phyloP scores from a whole-genome alignment of 2,113 vertebrate genomes.

The Cyrtonyx montezumae region DNA sequence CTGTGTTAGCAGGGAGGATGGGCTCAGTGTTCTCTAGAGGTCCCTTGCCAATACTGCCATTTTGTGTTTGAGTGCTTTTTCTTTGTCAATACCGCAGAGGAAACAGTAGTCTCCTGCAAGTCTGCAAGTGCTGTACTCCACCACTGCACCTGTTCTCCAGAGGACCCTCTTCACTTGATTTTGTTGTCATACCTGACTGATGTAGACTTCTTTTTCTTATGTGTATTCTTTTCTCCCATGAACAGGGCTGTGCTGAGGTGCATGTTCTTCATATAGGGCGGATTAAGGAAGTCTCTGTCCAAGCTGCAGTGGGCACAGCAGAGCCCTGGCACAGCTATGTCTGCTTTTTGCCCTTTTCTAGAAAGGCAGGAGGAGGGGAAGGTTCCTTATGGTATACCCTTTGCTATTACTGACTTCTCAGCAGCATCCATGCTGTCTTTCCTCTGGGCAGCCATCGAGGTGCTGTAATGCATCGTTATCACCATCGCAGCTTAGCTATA shows the following conservation, averaged over 20 bases:
- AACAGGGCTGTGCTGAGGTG: neutral
- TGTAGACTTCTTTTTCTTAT: neutral
- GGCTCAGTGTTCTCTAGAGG: too few species aligned
- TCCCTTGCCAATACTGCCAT: too few species aligned
- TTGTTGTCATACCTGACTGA: neutral
- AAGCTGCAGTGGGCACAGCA: neutral
- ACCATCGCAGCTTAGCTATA: neutral
- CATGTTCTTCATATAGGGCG: neutral
- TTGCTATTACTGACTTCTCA: neutral
- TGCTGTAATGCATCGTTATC: neutral
- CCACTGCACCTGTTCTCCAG: neutral
- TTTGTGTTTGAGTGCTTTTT: neutral
- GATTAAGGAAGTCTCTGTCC: neutral
- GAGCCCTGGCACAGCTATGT: neutral
- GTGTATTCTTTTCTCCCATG: neutral
- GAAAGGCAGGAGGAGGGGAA: neutral
- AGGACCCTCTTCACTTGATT: accelerated
- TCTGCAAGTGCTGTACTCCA: neutral
- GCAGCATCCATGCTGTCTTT: neutral
- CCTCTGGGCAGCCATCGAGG: accelerated
- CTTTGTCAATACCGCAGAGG: neutral
- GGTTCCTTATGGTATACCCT: neutral
- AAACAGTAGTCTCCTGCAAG: neutral
- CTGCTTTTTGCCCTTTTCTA: neutral
- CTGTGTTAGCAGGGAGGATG: too few species aligned